Evolutionary conservation across 1,140 invertebrate genomes (phyloP), one percentile per base, ranked within the genome.

Genomic region (Papilio polytes): DNA sequence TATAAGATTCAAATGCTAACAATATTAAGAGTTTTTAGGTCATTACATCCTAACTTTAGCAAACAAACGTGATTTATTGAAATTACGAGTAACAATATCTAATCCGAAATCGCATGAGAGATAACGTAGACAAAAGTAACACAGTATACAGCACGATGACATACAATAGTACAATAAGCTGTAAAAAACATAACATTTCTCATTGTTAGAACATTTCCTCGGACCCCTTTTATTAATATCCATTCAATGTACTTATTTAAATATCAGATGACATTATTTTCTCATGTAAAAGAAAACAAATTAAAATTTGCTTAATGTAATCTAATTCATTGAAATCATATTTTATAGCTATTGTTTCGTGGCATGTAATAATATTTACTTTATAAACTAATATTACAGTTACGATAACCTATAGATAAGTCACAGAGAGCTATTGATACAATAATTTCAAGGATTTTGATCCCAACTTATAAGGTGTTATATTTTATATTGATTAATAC

Each of bases 211-310:
- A 63, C 22, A 63, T 63, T 63, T 26, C 59, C 2, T 63, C 22
- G 59, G 59, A 13, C 2, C 20, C 8, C 8, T 22, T 63, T 22
- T 63, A 26, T 31, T 26, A 63, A 63, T 63, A 63, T 22, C 22
- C 22, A 26, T 63, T 63, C 59, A 63, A 12, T 63, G 22, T 63
- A 26, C 9, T 3, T 77, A 36, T 78, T 77, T 22, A 26, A 63
- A 18, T n/a, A n/a, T 56, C 53, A 77, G 13, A 22, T 81, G 20
- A 48, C 13, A 63, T 63, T 66, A 74, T 41, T n/a, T 78, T 26
- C 46, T 76, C 73, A 79, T 74, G 72, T 63, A 20, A 56, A 63
- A 20, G n/a, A 20, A 74, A 80, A 74, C 20, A 44, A 77, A 2
- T 12, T 63, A 26, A 22, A 6, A 63, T 12, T 26, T 13, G 59